These are phyloP conservation scores for Agrilus biguttatus DNA, from an alignment of 2,888 invertebrate species.

Conservation along the genomic window DNA sequence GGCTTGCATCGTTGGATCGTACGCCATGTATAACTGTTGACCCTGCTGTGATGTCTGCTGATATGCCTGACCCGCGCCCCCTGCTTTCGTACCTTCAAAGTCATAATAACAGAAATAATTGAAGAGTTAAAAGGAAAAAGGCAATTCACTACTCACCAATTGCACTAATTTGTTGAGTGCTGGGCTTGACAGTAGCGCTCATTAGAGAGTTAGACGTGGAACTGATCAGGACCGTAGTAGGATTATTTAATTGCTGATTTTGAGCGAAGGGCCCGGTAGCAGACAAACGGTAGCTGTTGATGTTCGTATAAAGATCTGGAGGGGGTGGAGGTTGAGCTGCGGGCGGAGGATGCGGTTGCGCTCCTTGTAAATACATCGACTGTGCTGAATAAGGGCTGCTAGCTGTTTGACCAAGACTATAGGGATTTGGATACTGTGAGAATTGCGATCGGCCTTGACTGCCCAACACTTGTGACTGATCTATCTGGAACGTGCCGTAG, in stretches of 20 bases:
- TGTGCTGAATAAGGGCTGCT: conserved; percentile 54
- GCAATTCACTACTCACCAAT: conserved; percentile 41
- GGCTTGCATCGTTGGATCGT: conserved; percentile 40
- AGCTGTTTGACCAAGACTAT: conserved; percentile 44
- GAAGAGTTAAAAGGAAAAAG: background rate
- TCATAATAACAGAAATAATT: background rate
- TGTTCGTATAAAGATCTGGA: conserved; percentile 55
- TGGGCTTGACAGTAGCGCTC: conserved; percentile 76
- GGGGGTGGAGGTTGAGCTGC: conserved; percentile 43
- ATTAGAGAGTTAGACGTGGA: conserved; percentile 78
- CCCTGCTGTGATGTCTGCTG: conserved; percentile 38
- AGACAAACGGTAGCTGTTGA: conserved; percentile 27
- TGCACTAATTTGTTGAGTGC: conserved; percentile 69
- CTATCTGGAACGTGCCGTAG: conserved; percentile 69
- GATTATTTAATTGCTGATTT: conserved; percentile 69
- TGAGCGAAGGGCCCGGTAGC: conserved; percentile 58
- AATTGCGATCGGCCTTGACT: conserved; percentile 66
- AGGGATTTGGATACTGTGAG: conserved; percentile 52
- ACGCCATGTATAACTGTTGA: conserved; percentile 43
- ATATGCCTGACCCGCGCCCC: conserved; percentile 40
- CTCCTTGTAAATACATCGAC: conserved; percentile 46
- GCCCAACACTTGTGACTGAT: conserved; percentile 34
- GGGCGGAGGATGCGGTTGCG: conserved; percentile 40
- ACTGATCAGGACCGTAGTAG: conserved; percentile 77
- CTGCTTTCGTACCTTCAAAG: conserved; percentile 35